Evolutionary conservation across 2,797 vertebrate genomes (phyloP), one percentile per base, ranked within the genome.

Genomic region (Rousettus madagascariensis): DNA sequence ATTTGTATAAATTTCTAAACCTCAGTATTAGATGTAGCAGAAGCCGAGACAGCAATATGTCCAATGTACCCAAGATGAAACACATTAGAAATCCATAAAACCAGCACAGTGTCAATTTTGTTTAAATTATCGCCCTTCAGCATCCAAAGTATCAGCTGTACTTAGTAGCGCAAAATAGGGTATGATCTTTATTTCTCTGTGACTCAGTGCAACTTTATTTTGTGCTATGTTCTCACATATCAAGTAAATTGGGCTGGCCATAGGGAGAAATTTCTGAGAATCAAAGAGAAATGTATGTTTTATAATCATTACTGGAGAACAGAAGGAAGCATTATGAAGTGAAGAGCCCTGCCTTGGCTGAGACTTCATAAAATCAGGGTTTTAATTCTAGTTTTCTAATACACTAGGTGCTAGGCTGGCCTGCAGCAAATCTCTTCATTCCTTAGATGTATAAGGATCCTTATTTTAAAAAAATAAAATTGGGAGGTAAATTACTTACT

Each of bases 41-140:
- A 98, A 96, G 83, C 33, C 94, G 92, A 91, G 91, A 93, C 75
- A 96, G 93, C 90, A 97, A 90, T 94, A 93, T 59, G 75, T 93
- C 92, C 97, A 77, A 86, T 82, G 86, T 55, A 93, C 66, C n/a
- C 80, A 87, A 93, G 94, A 97, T 57, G 92, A 95, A 97, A 90
- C 7, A 4, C 96, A 51, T 98, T 97, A 98, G 86, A 98, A 98
- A 98, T 96, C 95, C 95, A 97, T 95, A 97, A 98, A 97, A 97
- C 96, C 94, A 95, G 51, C 78, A 90, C 82, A 96, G 89, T 95
- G 87, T 97, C 97, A 98, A 97, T 98, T 98, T 97, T 72, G 96
- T 94, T 97, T 96, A 97, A 98, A 97, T 97, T 97, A 96, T 97
- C 9, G n/a, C 95, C 97, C 86, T 83, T 87, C 24, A 97, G 92